Percentiles rank a stretch among this genome's conserved stretches.
phyloP scores from a whole-genome alignment of 2,888 invertebrate genomes.

The Noctua fimbriata region DNA sequence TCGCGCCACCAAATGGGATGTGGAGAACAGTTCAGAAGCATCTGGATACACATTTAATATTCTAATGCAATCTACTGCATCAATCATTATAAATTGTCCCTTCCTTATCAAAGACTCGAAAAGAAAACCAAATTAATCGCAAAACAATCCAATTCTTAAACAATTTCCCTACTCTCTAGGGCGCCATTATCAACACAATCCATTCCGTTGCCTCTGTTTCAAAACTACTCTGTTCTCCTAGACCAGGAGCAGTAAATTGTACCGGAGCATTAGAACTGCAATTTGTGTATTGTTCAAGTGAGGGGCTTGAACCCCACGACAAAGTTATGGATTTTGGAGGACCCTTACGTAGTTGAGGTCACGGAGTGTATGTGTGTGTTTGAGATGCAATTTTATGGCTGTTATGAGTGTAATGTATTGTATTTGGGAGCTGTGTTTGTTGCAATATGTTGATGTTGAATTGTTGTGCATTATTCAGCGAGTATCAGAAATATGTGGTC shows the following conservation, averaged over 20 bases:
- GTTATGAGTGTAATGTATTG: slow-evolving; percentile 66
- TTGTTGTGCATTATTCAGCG: slow-evolving; percentile 1
- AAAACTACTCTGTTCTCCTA: slow-evolving; percentile 52
- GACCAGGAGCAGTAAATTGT: slow-evolving; percentile 70
- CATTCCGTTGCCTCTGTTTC: slow-evolving; percentile 39
- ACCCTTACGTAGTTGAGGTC: slow-evolving; percentile 74
- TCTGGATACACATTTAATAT: background rate
- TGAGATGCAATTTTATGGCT: slow-evolving; percentile 71
- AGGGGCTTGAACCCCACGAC: slow-evolving; percentile 73
- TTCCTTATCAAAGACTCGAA: background rate
- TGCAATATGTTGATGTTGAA: slow-evolving; percentile 31
- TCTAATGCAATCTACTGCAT: background rate
- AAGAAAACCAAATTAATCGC: slow-evolving; percentile 33
- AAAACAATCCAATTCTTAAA: slow-evolving; percentile 45
- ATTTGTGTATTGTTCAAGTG: slow-evolving; percentile 82
- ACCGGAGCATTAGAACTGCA: slow-evolving; percentile 78
- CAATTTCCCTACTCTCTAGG: slow-evolving; percentile 45
- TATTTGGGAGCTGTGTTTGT: slow-evolving; percentile 17
- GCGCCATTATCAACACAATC: slow-evolving; percentile 47
- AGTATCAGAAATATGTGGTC: background rate
- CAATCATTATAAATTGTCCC: background rate
- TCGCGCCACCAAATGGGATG: background rate
- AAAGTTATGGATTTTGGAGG: slow-evolving; percentile 80
- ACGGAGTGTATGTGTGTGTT: slow-evolving; percentile 63
- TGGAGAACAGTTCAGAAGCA: background rate